phyloP scores from a whole-genome alignment of 2,113 vertebrate genomes.

The Perca schrenkii region DNA sequence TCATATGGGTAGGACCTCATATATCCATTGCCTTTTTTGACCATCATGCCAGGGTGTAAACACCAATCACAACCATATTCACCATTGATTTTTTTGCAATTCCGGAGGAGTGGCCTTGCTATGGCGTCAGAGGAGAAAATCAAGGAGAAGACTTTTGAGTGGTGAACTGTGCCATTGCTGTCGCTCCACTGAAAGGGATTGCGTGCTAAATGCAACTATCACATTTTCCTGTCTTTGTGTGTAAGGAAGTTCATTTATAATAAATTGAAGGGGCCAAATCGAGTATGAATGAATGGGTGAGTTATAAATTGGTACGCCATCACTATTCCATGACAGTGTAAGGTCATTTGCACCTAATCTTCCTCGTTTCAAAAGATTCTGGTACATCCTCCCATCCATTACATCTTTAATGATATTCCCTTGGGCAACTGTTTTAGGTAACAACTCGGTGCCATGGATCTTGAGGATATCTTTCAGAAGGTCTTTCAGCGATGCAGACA shows the following conservation, averaged over 20 bases:
- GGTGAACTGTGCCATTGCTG: too few relatives aligned
- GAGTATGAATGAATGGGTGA: background rate
- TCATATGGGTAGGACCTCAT: constrained; percentile 6
- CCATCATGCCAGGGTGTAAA: constrained; percentile 36
- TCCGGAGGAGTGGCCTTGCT: too few relatives aligned
- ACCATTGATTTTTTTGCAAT: too few relatives aligned
- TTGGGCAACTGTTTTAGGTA: constrained; percentile 26
- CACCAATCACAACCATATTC: constrained; percentile 19
- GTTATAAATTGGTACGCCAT: constrained; percentile 17
- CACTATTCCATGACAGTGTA: constrained; percentile 39
- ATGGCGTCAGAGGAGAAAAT: too few relatives aligned
- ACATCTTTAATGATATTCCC: constrained; percentile 25
- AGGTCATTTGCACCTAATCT: constrained; percentile 27
- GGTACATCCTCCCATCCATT: constrained; percentile 47
- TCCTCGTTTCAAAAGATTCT: constrained; percentile 26
- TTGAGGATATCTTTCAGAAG: constrained; percentile 26
- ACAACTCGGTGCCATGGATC: background rate
- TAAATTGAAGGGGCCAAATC: constrained; percentile 52
- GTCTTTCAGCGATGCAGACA: constrained; percentile 33
- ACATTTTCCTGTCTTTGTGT: background rate
- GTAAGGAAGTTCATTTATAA: constrained; percentile 43
- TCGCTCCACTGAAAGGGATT: too few relatives aligned
- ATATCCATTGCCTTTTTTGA: background rate
- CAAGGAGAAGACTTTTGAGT: too few relatives aligned
- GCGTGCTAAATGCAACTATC: too few relatives aligned